Conservation (phyloP, 2,888 invertebrate species). For the Troglohyphantes excavatus region DNA sequence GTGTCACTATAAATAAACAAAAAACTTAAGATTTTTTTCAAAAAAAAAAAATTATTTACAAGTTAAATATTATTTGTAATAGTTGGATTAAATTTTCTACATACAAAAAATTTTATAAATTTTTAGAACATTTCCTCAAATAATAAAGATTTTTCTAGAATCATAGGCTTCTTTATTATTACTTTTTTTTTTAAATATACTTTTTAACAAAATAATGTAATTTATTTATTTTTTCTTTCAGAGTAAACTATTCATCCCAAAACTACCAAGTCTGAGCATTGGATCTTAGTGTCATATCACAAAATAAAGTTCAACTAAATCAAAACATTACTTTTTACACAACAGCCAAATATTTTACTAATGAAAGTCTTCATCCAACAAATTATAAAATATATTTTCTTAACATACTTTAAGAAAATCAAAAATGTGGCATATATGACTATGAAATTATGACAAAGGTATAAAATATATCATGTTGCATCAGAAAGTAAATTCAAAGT, state of each 20-base stretch:
- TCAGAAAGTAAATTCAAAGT: not conserved
- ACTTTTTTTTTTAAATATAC: too few relatives aligned
- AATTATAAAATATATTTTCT: constrained; percentile 31
- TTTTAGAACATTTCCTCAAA: too few relatives aligned
- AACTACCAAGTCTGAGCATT: constrained; percentile 80
- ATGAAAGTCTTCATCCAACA: not conserved
- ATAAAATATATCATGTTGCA: not conserved
- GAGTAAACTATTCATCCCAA: constrained; percentile 81
- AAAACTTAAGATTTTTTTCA: too few relatives aligned
- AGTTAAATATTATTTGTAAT: too few relatives aligned
- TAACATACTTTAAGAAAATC: constrained; percentile 10
- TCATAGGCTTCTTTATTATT: too few relatives aligned
- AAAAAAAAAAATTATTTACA: too few relatives aligned
- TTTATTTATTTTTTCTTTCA: constrained; percentile 70
- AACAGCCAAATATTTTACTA: constrained; percentile 30
- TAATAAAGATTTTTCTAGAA: too few relatives aligned
- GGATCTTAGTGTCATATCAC: constrained; percentile 77
- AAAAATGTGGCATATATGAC: not conserved
- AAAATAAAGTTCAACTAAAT: not conserved
- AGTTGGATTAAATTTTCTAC: too few relatives aligned
- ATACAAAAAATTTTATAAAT: too few relatives aligned
- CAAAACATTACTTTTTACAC: constrained; percentile 13
- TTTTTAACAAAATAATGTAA: too few relatives aligned
- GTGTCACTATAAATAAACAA: too few relatives aligned
- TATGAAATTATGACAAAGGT: not conserved